Conservation (phyloP, 2,888 invertebrate genomes). For the Selenia dentaria region DNA sequence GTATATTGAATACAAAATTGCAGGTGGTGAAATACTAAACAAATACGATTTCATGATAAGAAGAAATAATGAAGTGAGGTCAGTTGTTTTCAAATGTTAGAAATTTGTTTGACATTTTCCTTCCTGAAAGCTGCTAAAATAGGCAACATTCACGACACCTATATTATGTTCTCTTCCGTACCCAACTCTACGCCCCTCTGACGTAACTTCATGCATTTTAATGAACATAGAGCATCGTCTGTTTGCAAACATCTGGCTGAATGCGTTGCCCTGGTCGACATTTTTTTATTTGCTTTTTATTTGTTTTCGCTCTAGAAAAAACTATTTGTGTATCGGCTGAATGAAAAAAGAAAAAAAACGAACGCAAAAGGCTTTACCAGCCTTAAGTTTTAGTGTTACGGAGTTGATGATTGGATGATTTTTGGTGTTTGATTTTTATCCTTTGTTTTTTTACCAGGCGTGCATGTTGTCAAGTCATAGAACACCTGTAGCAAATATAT, state of each 20-base stretch:
- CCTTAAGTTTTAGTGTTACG: background rate
- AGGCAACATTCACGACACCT: slow-evolving; percentile 21
- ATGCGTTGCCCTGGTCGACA: slow-evolving; percentile 47
- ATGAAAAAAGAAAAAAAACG: slow-evolving; percentile 3
- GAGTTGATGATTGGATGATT: background rate
- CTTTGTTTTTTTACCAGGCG: too few relatives aligned
- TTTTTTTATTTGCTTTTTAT: slow-evolving; percentile 49
- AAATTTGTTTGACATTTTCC: too few relatives aligned
- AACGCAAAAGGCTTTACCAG: background rate
- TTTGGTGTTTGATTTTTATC: background rate
- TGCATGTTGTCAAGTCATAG: too few relatives aligned
- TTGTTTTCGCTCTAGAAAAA: slow-evolving; percentile 21
- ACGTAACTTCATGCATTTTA: slow-evolving; percentile 73
- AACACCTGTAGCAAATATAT: too few relatives aligned
- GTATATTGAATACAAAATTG: too few relatives aligned
- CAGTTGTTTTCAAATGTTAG: too few relatives aligned
- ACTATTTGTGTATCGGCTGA: slow-evolving; percentile 33
- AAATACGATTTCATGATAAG: too few relatives aligned
- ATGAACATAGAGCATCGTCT: slow-evolving; percentile 59
- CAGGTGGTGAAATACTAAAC: too few relatives aligned
- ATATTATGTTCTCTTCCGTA: background rate
- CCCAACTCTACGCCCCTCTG: slow-evolving; percentile 31
- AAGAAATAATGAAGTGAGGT: too few relatives aligned
- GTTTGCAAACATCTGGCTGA: slow-evolving; percentile 52
- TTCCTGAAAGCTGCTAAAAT: background rate